A percentile compares a stretch with the other conserved stretches of the same genome.
phyloP scores from a whole-genome alignment of 1,140 invertebrate genomes.

The Caligus rogercresseyi region DNA sequence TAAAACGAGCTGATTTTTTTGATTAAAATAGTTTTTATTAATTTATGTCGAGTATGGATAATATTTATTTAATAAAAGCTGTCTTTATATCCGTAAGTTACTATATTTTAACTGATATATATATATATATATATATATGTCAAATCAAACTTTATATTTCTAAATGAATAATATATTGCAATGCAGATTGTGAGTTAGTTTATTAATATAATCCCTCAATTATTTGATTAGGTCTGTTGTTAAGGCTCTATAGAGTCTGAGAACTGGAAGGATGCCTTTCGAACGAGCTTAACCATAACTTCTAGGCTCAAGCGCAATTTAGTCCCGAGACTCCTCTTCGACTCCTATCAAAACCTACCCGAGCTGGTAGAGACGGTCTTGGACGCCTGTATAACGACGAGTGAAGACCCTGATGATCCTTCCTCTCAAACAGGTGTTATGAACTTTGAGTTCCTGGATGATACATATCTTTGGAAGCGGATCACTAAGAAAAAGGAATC shows the following conservation, averaged over 20 bases:
- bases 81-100: no score
- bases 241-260: constrained; percentile 29
- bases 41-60: no score
- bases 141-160: no score
- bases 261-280: constrained; percentile 31
- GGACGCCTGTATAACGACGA: constrained; percentile 23
- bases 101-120: no score
- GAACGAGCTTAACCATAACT: neutral
- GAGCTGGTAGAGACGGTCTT: constrained; percentile 35
- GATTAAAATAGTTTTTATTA: no score
- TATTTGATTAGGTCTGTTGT: constrained; percentile 29
- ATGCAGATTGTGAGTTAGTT: no score
- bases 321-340: constrained; percentile 33
- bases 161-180: no score
- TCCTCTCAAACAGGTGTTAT: constrained; percentile 26
- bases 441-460: constrained; percentile 37
- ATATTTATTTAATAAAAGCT: no score
- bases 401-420: neutral
- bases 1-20: no score
- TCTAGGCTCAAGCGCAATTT: constrained; percentile 21
- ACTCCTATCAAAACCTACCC: constrained; percentile 32
- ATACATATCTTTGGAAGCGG: constrained; percentile 30
- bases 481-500: no score
- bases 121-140: no score
- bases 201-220: no score